Evolutionary conservation across 1,140 invertebrate species (phyloP).

Genomic region (Copidosoma floridanum): DNA sequence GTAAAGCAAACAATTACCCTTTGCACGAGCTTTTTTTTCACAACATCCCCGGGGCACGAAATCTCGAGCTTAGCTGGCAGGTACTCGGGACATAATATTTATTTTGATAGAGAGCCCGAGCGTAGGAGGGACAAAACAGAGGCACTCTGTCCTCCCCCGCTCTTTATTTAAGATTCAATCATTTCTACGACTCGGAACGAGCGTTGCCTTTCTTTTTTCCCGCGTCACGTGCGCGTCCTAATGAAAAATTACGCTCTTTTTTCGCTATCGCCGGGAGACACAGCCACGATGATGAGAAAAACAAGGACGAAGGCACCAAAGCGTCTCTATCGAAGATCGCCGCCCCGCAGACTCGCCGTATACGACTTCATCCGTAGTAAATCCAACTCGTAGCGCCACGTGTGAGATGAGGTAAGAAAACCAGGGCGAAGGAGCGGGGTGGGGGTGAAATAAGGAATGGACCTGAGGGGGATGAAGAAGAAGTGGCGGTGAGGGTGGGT

Average conservation of each 20-base stretch:
- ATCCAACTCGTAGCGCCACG: neutral
- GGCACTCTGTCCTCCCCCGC: neutral
- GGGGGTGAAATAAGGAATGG: neutral
- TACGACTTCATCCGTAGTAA: constrained; percentile 4
- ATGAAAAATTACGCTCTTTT: constrained; percentile 23
- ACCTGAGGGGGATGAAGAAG: constrained; percentile 25
- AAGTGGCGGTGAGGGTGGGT: constrained; percentile 31
- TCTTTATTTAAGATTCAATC: constrained; percentile 25
- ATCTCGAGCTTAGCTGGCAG: too few relatives aligned
- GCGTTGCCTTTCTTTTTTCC: neutral
- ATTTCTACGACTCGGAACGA: constrained; percentile 9
- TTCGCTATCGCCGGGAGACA: constrained; percentile 10
- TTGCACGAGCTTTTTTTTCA: too few relatives aligned
- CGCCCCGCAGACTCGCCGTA: constrained; percentile 30
- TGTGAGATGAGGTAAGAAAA: constrained; percentile 4
- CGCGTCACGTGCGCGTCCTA: neutral
- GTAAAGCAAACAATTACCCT: too few relatives aligned
- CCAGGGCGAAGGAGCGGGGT: neutral
- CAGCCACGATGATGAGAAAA: neutral
- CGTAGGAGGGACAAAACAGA: neutral
- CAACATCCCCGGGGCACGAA: too few relatives aligned
- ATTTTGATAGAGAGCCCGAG: constrained; percentile 13
- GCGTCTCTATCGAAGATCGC: constrained; percentile 13
- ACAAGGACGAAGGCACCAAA: neutral
- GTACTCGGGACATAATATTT: too few relatives aligned